Base-by-base conservation (phyloP, 2,888 invertebrate genomes). In the Euzophera pinguis region DNA sequence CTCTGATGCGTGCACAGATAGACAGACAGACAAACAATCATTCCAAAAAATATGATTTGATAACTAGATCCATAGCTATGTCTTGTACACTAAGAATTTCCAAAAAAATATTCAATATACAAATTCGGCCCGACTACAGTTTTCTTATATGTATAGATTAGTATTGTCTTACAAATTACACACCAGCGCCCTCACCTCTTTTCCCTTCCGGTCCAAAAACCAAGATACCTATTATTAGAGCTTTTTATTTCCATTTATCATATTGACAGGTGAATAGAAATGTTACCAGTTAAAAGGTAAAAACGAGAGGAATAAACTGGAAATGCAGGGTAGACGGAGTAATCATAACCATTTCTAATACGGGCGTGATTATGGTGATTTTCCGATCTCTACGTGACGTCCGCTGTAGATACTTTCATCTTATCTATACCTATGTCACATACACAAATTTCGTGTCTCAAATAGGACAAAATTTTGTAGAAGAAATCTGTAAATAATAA, bases 301-400 rank as follows among this genome's bases (percentile, higher is more conserved):
- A 43, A 43, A 16, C 9, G n/a, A 43, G 27, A 22, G 42, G 27
- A 43, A 22, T 27, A 43, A 43, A 43, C 42, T 43, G 42, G 42
- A 43, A 43, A 12, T n/a, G 37, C 37, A 12, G 35, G 47, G 22
- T 27, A 13, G 14, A 39, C 32, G 39, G 16, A 34, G 41, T 34
- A 51, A 43, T 51, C 51, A 35, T 22, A 37, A 32, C 22, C 34
- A 41, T 41, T 32, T 37, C 17, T 17, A 22, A 29, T 22, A 41
- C 35, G 6, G 1, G 13, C 16, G 10, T 37, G 34, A 54, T 54
- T 54, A 54, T 50, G 48, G 53, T 55, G 45, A 55, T 58, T 55
- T n/a, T 54, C 52, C 45, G 52, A 51, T 43, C 42, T 38, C 13
- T 53, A 58, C 55, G 57, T 55, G 57, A 50, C 53, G 55, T 55